Base-by-base conservation (phyloP, 2,113 vertebrate genomes). In the Engraulis encrasicolus region DNA sequence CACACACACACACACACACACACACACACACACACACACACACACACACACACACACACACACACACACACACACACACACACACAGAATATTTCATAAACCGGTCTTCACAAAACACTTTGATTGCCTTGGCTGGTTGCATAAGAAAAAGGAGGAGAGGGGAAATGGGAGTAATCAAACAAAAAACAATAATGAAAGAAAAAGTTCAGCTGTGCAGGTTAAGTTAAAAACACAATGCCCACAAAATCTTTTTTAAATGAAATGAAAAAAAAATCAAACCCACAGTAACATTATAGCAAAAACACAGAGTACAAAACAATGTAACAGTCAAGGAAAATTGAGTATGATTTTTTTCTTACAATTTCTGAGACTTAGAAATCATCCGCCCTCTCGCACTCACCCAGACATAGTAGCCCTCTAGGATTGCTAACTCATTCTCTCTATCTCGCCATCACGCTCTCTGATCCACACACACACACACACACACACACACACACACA, bases 111-210 rank as follows among this genome's bases (percentile, higher is more conserved):
- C 90, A 90, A 90, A n/a, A 91, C 86, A 92, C 86, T 90, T 91
- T 90, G 92, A 85, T 89, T 91, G 92, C 92, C 92, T 93, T 92
- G 89, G 91, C 84, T 85, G 71, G 78, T 83, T 81, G 86, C 90
- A 91, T 91, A 85, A 91, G 91, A 91, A n/a, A n/a, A n/a, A 80
- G 84, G 91, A 87, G 71, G 86, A 80, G 50, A 85, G 79, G 80
- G 83, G 84, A 36, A 84, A 27, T 23, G 38, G n/a, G 86, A 77
- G 77, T 50, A 74, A 81, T 83, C 86, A 58, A 81, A 83, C 61
- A 74, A 14, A 58, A 74, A 74, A n/a, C n/a, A 27, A 74, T 45
- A 50, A 38, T 45, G 82, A 49, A 86, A 87, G 81, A 89, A 85
- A 83, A 87, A 78, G 49, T 80, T 84, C 84, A 85, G 85, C 81